These are phyloP conservation scores for Crotalus viridis DNA, from an alignment of 2,113 vertebrate genomes.

Conservation along the genomic window DNA sequence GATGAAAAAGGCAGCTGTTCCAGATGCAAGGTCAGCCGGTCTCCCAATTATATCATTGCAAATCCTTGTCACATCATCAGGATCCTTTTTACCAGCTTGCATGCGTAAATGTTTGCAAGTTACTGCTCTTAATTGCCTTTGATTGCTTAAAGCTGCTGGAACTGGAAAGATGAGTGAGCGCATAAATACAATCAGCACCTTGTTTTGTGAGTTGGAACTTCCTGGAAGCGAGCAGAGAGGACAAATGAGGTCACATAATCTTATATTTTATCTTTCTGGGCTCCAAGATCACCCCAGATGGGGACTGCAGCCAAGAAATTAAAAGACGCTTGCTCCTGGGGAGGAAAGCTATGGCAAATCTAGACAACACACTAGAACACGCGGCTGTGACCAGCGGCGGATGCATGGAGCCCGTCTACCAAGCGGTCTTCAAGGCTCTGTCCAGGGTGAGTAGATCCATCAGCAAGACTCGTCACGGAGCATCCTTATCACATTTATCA, in stretches of 20 bases:
- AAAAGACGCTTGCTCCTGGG: no score
- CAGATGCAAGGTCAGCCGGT: neutral
- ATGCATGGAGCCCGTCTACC: no score
- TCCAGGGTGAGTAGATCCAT: no score
- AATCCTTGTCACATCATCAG: neutral
- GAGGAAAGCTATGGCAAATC: no score
- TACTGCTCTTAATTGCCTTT: neutral
- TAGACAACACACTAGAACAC: no score
- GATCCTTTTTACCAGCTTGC: neutral
- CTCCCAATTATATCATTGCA: neutral
- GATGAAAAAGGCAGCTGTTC: neutral
- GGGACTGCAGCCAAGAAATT: neutral
- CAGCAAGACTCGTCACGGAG: no score
- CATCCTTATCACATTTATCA: no score
- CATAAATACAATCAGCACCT: neutral
- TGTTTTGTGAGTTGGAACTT: neutral
- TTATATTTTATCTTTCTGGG: no score
- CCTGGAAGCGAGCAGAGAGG: neutral
- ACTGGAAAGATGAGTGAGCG: neutral
- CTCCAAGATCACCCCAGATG: no score
- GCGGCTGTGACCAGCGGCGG: no score
- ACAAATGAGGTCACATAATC: neutral
- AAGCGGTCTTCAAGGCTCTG: no score
- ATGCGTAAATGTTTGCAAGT: neutral
- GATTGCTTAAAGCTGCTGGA: neutral